Conservation (phyloP, 2,888 invertebrate species). For the Brenthis hecate region DNA sequence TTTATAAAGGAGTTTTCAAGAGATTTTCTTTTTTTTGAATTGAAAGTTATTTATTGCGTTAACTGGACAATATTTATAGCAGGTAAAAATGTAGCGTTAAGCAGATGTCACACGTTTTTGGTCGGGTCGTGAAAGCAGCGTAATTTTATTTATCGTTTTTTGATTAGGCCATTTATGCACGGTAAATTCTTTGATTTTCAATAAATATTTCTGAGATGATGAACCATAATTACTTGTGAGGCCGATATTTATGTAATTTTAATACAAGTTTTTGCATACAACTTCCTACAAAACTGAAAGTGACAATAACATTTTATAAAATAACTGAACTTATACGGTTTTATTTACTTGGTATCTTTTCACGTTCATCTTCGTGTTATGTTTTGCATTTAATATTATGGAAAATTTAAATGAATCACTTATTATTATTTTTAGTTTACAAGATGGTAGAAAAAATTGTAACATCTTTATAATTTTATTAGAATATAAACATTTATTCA, state of each 20-base stretch:
- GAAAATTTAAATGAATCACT: background rate
- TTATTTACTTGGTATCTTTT: too few relatives aligned
- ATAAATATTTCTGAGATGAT: constrained; percentile 17
- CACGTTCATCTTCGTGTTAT: too few relatives aligned
- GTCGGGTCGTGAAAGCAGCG: constrained; percentile 65
- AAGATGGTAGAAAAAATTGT: background rate
- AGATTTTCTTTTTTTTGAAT: constrained; percentile 43
- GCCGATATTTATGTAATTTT: constrained; percentile 3
- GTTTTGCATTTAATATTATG: too few relatives aligned
- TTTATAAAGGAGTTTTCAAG: constrained; percentile 48
- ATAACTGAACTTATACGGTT: too few relatives aligned
- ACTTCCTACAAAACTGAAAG: background rate
- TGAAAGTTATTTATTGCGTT: constrained; percentile 50
- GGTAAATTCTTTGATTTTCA: constrained; percentile 39
- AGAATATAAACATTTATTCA: constrained; percentile 18
- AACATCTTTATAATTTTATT: constrained; percentile 12
- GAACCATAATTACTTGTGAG: constrained; percentile 6
- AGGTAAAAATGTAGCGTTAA: constrained; percentile 62
- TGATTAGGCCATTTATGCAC: constrained; percentile 72
- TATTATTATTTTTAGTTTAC: background rate
- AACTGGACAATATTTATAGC: constrained; percentile 69
- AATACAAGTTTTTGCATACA: background rate
- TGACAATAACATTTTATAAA: too few relatives aligned
- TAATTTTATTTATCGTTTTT: constrained; percentile 80
- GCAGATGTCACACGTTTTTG: constrained; percentile 63